phyloP scores from a whole-genome alignment of 1,140 invertebrate species.

The Drosophila fuyamai region DNA sequence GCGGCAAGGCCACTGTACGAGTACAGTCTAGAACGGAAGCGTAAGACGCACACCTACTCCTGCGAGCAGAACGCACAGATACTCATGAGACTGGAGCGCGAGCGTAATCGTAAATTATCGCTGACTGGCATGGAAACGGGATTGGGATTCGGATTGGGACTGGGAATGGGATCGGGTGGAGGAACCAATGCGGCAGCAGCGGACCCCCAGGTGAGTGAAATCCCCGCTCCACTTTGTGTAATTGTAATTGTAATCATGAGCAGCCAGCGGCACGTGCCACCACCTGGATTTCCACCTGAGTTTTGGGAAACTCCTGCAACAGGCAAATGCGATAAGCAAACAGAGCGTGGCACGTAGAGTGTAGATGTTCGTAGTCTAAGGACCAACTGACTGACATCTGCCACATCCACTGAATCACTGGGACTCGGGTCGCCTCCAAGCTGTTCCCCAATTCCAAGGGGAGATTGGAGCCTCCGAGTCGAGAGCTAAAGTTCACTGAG shows the following conservation, averaged over 20 bases:
- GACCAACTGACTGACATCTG: slow-evolving; percentile 42
- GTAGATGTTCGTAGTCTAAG: slow-evolving; percentile 7
- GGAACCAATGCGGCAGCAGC: not conserved
- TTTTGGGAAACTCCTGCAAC: slow-evolving; percentile 15
- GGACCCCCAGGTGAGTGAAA: slow-evolving; percentile 69
- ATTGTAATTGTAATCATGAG: slow-evolving; percentile 70
- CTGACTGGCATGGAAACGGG: slow-evolving; percentile 48
- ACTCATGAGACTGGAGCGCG: slow-evolving; percentile 83
- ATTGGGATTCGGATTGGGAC: slow-evolving; percentile 11
- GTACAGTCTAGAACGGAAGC: slow-evolving; percentile 80
- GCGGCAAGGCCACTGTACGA: slow-evolving; percentile 76
- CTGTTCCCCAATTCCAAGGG: not conserved
- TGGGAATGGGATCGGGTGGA: slow-evolving; percentile 9
- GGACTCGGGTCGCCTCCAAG: not conserved
- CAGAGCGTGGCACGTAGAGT: slow-evolving; percentile 68
- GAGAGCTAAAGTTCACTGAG: slow-evolving; percentile 8
- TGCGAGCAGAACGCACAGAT: slow-evolving; percentile 84
- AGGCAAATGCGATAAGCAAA: slow-evolving; percentile 70
- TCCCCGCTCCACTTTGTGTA: slow-evolving; percentile 43
- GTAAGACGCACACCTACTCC: slow-evolving; percentile 80
- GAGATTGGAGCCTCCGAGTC: slow-evolving; percentile 2
- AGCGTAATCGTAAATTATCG: slow-evolving; percentile 82
- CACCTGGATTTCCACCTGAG: slow-evolving; percentile 10
- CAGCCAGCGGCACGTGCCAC: slow-evolving; percentile 47
- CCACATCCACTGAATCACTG: slow-evolving; percentile 24